Evolutionary conservation across 2,113 vertebrate genomes (phyloP).

Genomic region (Leiothrix lutea): DNA sequence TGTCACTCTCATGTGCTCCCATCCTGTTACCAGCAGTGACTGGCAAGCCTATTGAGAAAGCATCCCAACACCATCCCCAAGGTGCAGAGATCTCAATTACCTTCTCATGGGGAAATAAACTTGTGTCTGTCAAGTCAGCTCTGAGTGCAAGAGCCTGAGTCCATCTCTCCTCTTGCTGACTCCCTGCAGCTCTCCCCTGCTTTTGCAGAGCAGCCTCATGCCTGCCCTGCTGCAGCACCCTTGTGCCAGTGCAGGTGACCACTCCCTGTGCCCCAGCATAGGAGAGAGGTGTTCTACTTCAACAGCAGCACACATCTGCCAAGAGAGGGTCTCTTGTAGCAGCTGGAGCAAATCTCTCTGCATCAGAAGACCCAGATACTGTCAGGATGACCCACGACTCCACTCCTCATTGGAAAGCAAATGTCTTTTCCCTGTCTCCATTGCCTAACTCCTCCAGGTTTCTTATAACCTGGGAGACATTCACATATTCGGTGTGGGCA

Average conservation of each 20-base stretch:
- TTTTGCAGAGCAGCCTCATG: neutral
- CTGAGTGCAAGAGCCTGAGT: neutral
- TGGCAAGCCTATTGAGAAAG: neutral
- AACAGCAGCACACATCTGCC: neutral
- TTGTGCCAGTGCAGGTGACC: fast-evolving
- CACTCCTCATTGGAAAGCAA: neutral
- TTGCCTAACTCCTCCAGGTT: neutral
- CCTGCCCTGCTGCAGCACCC: neutral
- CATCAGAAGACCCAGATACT: neutral
- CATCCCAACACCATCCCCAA: neutral
- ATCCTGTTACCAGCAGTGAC: neutral
- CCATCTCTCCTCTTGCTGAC: neutral
- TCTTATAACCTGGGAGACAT: neutral
- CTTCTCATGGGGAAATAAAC: neutral
- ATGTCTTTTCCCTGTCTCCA: neutral
- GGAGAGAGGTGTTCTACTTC: neutral
- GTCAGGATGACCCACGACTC: neutral
- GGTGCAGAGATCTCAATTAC: neutral
- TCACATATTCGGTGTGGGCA: fast-evolving
- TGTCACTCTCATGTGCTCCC: neutral
- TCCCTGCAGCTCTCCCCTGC: neutral
- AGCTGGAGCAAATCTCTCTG: neutral
- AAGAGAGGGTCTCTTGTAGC: neutral
- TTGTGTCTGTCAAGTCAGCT: neutral
- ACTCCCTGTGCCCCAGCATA: fast-evolving